Conservation (phyloP, 64 coral and sea anemone genomes). For the Platygyra sinensis region DNA sequence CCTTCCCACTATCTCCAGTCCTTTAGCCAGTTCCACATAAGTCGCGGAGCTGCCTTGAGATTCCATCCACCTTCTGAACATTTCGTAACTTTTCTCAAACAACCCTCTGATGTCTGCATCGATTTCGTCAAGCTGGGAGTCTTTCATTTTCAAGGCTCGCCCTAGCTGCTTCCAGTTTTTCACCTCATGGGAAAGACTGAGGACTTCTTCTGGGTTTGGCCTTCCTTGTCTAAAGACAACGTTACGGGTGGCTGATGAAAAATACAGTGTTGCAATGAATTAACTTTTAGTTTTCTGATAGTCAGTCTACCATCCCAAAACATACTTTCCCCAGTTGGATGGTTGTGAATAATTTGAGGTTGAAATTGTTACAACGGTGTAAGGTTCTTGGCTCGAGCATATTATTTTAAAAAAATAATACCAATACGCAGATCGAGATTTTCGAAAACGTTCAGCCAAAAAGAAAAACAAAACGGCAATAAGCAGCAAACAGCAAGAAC, state of each 20-base stretch:
- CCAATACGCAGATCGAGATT: too few relatives aligned
- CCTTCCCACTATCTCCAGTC: neutral
- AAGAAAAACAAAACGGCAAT: too few relatives aligned
- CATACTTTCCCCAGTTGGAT: too few relatives aligned
- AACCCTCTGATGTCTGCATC: conserved; percentile 24
- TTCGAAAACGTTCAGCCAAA: too few relatives aligned
- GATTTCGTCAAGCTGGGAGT: conserved; percentile 29
- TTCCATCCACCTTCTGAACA: conserved; percentile 45
- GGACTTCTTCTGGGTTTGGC: conserved; percentile 3
- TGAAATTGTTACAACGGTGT: too few relatives aligned
- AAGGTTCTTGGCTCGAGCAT: too few relatives aligned
- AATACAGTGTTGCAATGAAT: neutral
- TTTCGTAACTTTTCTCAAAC: conserved; percentile 23
- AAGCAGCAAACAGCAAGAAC: too few relatives aligned
- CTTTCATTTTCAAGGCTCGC: conserved; percentile 2
- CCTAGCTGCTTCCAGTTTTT: conserved; percentile 36
- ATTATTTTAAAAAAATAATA: too few relatives aligned
- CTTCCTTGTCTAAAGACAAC: neutral
- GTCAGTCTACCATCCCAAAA: too few relatives aligned
- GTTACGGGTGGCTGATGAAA: neutral
- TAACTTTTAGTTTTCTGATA: too few relatives aligned
- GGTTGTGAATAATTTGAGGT: too few relatives aligned
- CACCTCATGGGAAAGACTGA: conserved; percentile 20
- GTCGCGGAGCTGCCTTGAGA: conserved; percentile 7
- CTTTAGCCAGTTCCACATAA: conserved; percentile 30